Evolutionary conservation across 2,797 vertebrate species (phyloP), one percentile per base, ranked within the genome.

Genomic region (Catharus ustulatus): DNA sequence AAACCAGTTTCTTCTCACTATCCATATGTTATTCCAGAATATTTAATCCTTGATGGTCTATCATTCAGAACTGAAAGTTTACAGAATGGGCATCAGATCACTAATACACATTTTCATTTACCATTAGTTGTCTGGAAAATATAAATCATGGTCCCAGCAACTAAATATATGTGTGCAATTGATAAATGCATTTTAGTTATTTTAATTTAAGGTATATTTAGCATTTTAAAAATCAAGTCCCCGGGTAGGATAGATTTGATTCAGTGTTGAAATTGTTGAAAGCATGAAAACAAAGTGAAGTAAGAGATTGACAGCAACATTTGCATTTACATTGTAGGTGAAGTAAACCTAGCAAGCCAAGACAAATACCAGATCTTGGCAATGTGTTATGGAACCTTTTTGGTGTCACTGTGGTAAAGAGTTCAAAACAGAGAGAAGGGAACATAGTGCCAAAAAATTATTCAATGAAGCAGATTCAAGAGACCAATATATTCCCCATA

Each of bases 401-500:
- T 40, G n/a, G 46, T 89, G 74, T 95, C 79, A 74, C 63, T 32
- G 29, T 82, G 36, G 69, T 76, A 89, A 89, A 46, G 36, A 92
- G 18, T 34, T 82, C 72, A 63, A 79, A 86, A 84, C 20, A 94
- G 46, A 79, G 17, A 58, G 23, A 89, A 61, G 20, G 4, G 22
- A 87, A n/a, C 7, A 92, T 49, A 42, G 7, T 85, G 84, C 78
- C 76, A 87, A 87, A 82, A 81, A 59, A 23, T 16, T 78, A 71
- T 34, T 90, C 87, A 89, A 94, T 64, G 87, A 94, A 83, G 22
- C 78, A 48, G 54, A 72, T 75, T 67, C 55, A 77, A 48, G 43
- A 80, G 49, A 43, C 27, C 7, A 75, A 52, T 66, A 36, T 48
- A 89, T 89, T 84, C 78, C 38, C 21, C 27, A 71, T 85, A 86